Percentiles rank a stretch among this genome's conserved stretches.
These are phyloP conservation scores for Drosophila bipectinata DNA, from an alignment of 1,140 invertebrate genomes.

Conservation along the genomic window DNA sequence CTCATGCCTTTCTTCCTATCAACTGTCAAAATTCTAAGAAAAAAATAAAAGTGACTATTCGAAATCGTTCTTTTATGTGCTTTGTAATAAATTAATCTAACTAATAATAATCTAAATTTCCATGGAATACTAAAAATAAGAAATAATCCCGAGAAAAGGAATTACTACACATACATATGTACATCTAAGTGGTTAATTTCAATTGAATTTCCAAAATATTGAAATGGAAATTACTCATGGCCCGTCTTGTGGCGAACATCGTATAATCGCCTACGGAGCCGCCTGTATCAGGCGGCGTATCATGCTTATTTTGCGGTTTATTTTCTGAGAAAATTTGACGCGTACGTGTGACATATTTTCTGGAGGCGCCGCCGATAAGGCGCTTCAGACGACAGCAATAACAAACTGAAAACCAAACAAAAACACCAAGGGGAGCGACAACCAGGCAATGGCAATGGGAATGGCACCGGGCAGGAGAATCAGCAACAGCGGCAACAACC, in stretches of 20 bases:
- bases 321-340: conserved; percentile 75
- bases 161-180: background rate
- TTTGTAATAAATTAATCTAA: too few relatives aligned
- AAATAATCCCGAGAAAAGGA: background rate
- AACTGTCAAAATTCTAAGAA: too few relatives aligned
- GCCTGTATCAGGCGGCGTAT: conserved; percentile 39
- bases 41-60: too few relatives aligned
- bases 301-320: conserved; percentile 65
- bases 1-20: too few relatives aligned
- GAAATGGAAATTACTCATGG: conserved; percentile 2
- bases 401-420: conserved; percentile 22
- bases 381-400: conserved; percentile 46
- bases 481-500: conserved; percentile 33
- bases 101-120: too few relatives aligned
- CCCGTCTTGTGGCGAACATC: background rate
- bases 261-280: conserved; percentile 21
- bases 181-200: background rate
- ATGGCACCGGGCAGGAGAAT: conserved; percentile 1
- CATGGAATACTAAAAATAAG: background rate
- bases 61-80: too few relatives aligned
- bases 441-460: background rate
- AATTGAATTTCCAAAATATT: background rate
- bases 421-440: conserved; percentile 16
- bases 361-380: conserved; percentile 78
- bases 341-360: conserved; percentile 77